These are phyloP conservation scores for Piprites chloris DNA, from an alignment of 2,113 vertebrate genomes.

Conservation along the genomic window DNA sequence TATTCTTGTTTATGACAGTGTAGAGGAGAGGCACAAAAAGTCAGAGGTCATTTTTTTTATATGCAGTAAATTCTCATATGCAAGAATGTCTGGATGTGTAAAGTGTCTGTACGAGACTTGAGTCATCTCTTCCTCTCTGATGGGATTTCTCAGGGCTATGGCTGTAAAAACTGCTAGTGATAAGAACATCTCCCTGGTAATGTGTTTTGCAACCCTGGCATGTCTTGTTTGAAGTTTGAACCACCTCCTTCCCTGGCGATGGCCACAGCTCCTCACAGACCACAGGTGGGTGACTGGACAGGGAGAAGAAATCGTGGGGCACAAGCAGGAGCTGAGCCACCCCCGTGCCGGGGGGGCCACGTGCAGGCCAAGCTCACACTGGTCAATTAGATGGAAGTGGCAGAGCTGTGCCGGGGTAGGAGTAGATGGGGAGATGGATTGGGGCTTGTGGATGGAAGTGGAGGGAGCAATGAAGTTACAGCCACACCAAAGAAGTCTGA, in stretches of 20 bases:
- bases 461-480: not conserved
- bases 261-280: not conserved
- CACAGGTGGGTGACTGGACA: not conserved
- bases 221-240: not conserved
- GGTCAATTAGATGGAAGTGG: fast-evolving
- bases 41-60: constrained; percentile 63
- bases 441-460: fast-evolving
- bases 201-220: not conserved
- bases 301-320: fast-evolving
- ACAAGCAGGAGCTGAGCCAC: not conserved
- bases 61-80: constrained; percentile 35
- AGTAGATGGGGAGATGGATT: fast-evolving
- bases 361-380: fast-evolving
- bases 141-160: constrained; percentile 50
- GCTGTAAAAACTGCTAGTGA: constrained; percentile 28
- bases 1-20: constrained; percentile 67
- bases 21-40: constrained; percentile 65
- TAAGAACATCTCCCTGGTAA: not conserved
- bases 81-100: constrained; percentile 57
- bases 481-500: fast-evolving
- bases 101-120: constrained; percentile 21
- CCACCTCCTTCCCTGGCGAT: not conserved
- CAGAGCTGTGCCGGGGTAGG: not conserved
- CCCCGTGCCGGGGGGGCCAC: fast-evolving
- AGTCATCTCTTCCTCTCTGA: constrained; percentile 28